These are phyloP conservation scores for Polypedilum vanderplanki DNA, from an alignment of 1,140 invertebrate species.

Conservation along the genomic window DNA sequence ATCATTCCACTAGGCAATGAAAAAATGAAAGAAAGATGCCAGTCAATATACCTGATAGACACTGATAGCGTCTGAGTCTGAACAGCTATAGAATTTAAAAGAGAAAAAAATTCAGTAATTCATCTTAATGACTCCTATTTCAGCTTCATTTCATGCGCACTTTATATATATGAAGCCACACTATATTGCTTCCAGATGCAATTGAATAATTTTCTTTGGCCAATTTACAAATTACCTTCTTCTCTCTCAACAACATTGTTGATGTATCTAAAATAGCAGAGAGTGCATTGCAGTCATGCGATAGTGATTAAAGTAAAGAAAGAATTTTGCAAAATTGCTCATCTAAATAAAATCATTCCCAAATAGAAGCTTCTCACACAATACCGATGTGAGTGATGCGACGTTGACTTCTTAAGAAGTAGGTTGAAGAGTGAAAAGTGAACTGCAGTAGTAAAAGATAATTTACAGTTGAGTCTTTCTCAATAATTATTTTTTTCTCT, in stretches of 20 bases:
- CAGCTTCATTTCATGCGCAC: neutral
- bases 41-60: neutral
- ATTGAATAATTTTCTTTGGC: slow-evolving; percentile 21
- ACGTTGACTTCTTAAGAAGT: neutral
- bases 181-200: slow-evolving; percentile 20
- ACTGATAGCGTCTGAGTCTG: neutral
- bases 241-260: neutral
- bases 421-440: slow-evolving; percentile 7
- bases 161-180: neutral
- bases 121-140: neutral
- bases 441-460: neutral
- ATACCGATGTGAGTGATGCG: neutral
- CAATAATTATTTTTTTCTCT: too few relatives aligned
- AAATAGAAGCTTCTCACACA: neutral
- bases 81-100: neutral
- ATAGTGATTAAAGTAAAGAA: slow-evolving; percentile 4
- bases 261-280: neutral
- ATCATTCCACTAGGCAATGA: too few relatives aligned
- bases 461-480: neutral
- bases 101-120: neutral
- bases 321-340: neutral
- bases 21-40: neutral
- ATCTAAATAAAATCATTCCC: neutral
- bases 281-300: neutral
- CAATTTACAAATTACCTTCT: slow-evolving; percentile 9